These are phyloP conservation scores for Corticium candelabrum DNA, from an alignment of 37 sponge, comb jelly and placozoan genomes.

Conservation along the genomic window DNA sequence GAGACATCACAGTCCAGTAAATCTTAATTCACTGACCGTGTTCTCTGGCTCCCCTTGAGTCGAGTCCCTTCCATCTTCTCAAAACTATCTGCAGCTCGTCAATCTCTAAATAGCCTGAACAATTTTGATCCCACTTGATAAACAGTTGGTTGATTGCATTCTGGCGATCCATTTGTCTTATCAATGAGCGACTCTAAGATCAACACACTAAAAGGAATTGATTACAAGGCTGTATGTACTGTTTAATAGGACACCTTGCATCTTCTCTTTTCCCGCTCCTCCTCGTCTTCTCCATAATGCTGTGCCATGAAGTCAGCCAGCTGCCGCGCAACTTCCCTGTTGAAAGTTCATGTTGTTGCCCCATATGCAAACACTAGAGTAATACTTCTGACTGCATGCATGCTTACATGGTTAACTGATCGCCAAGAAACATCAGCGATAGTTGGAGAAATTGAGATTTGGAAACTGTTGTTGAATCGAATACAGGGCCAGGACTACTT, in stretches of 20 bases:
- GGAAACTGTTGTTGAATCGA: constrained; percentile 31
- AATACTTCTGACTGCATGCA: neutral
- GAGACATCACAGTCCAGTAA: no score
- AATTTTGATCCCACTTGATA: constrained; percentile 63
- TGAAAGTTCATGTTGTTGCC: no score
- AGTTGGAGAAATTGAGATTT: constrained; percentile 48
- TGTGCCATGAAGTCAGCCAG: constrained; percentile 21
- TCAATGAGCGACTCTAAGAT: no score
- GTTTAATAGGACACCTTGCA: neutral
- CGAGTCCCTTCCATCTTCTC: constrained; percentile 45
- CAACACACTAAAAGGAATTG: no score
- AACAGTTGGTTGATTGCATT: constrained; percentile 40
- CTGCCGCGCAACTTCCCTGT: neutral
- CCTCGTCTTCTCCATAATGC: constrained; percentile 29
- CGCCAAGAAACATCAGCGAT: constrained; percentile 41
- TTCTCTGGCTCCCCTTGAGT: constrained; percentile 10
- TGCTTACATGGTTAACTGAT: constrained; percentile 8
- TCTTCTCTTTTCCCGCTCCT: constrained; percentile 16
- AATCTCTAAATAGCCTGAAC: constrained; percentile 53
- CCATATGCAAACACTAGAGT: no score
- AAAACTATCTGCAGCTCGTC: constrained; percentile 56
- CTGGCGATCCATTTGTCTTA: no score
- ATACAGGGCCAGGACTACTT: constrained; percentile 44
- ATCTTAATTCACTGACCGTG: constrained; percentile 21
- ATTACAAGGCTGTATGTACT: no score